phyloP scores from a whole-genome alignment of 2,797 vertebrate species.

The Hoplostethus mediterraneus region DNA sequence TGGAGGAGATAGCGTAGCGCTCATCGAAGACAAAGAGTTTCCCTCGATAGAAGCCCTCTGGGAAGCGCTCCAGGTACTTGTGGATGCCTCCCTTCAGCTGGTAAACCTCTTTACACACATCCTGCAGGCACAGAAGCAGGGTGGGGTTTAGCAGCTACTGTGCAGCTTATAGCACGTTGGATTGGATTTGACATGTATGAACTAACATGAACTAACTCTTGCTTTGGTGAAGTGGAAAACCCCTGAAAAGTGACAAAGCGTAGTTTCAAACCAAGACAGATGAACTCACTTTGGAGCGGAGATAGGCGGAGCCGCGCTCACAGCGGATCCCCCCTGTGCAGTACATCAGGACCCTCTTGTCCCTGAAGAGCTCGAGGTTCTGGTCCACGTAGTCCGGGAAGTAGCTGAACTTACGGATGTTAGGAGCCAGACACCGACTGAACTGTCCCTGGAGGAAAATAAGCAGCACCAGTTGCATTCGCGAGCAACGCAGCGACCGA shows the following conservation, averaged over 20 bases:
- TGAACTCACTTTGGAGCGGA: constrained; percentile 89
- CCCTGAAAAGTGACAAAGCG: background rate
- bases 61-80: constrained; percentile 95
- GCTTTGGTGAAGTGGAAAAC: too few relatives aligned
- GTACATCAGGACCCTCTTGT: constrained; percentile 97
- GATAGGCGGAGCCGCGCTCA: constrained; percentile 95
- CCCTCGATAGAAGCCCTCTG: constrained; percentile 94
- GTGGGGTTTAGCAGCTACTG: too few relatives aligned
- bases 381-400: constrained; percentile 95
- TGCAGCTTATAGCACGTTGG: too few relatives aligned
- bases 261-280: background rate
- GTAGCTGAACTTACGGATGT: constrained; percentile 99
- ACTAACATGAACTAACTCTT: too few relatives aligned
- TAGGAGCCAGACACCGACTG: constrained; percentile 91
- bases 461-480: background rate
- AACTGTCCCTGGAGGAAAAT: constrained; percentile 89
- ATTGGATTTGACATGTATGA: too few relatives aligned
- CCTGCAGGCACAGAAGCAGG: constrained; percentile 72
- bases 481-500: background rate
- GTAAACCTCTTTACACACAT: constrained; percentile 93
- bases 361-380: constrained; percentile 93
- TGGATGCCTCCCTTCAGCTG: constrained; percentile 98
- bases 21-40: constrained; percentile 98
- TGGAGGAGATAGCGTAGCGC: constrained; percentile 92
- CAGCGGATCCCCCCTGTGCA: constrained; percentile 98